Evolutionary conservation across 30 jellyfish, hydroid and myxozoan genomes (phyloP).

Genomic region (Mastigias papua): DNA sequence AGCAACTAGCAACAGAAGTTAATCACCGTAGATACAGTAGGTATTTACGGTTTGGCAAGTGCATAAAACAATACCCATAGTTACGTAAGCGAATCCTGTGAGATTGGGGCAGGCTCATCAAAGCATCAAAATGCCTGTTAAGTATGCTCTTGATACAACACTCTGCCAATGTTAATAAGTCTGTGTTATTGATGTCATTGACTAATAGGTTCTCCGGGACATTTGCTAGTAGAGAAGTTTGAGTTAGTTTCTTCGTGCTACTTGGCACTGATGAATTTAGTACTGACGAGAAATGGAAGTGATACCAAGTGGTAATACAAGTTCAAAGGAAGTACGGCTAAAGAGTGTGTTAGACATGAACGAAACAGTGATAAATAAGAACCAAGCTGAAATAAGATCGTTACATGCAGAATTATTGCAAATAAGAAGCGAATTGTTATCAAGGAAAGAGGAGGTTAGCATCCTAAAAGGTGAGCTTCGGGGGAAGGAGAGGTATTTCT

Average conservation of each 20-base stretch:
- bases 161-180: not conserved
- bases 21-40: too few species aligned
- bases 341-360: not conserved
- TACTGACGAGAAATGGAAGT: not conserved
- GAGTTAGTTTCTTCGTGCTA: not conserved
- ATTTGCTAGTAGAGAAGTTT: not conserved
- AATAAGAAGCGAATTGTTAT: not conserved
- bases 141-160: not conserved
- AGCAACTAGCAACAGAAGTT: too few species aligned
- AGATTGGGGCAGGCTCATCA: too few species aligned
- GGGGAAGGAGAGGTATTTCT: not conserved
- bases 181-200: not conserved
- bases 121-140: too few species aligned
- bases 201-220: not conserved
- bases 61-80: too few species aligned
- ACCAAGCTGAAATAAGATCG: not conserved
- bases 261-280: too few species aligned
- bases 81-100: too few species aligned
- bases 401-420: not conserved
- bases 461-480: not conserved
- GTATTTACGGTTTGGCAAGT: too few species aligned
- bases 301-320: not conserved
- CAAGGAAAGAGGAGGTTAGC: not conserved
- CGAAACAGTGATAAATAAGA: not conserved
- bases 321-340: not conserved